These are phyloP conservation scores for Arenaria interpres DNA, from an alignment of 2,113 vertebrate species.

Conservation along the genomic window DNA sequence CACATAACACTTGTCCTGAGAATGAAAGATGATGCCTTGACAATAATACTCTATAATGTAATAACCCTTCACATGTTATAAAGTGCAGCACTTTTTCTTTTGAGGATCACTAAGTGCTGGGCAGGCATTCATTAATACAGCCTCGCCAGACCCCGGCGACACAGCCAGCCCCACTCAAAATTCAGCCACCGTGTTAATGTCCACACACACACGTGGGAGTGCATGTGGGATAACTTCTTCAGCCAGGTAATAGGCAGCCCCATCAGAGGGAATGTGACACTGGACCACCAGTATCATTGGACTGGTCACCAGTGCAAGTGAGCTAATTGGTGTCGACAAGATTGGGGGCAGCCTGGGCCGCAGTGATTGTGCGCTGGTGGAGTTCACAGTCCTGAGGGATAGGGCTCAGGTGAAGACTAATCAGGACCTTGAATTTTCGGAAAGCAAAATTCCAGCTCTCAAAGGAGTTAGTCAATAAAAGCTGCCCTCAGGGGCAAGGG, in stretches of 20 bases:
- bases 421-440: background rate
- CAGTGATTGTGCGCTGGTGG: background rate
- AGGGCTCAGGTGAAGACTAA: background rate
- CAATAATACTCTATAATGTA: constrained; percentile 59
- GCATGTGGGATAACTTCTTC: background rate
- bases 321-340: background rate
- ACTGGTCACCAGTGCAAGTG: background rate
- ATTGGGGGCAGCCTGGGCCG: background rate
- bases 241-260: background rate
- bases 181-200: background rate
- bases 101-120: constrained; percentile 56
- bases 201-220: background rate
- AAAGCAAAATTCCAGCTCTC: background rate
- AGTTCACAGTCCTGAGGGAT: background rate
- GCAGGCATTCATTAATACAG: constrained; percentile 26
- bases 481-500: background rate
- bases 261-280: background rate
- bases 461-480: background rate
- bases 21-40: constrained; percentile 67
- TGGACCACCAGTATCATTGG: background rate
- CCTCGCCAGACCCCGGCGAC: background rate
- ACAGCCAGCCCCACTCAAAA: background rate
- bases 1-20: constrained; percentile 45
- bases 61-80: constrained; percentile 62
- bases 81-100: constrained; percentile 56